A percentile compares a stretch with the other conserved stretches of the same genome.
Conservation (phyloP, 2,113 vertebrate genomes). For the Rhombomys opimus region DNA sequence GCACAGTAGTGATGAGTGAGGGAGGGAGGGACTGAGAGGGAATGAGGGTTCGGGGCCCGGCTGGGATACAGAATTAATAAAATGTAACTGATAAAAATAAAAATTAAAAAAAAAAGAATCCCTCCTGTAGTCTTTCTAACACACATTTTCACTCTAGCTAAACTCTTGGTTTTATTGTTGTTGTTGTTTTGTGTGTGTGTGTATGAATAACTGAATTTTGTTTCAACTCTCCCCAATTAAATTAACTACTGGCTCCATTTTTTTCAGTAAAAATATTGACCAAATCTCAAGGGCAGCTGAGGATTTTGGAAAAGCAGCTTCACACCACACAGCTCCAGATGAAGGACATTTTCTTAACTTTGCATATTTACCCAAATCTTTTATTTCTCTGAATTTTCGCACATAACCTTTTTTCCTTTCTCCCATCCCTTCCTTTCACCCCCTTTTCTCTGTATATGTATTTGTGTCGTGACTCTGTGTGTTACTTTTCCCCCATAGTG, state of each 20-base stretch:
- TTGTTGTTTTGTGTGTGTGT: too few relatives aligned
- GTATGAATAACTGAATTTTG: constrained; percentile 56
- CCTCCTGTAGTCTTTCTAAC: not conserved
- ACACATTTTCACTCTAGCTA: constrained; percentile 11
- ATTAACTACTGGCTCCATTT: constrained; percentile 60
- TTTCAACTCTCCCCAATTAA: constrained; percentile 74
- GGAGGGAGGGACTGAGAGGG: too few relatives aligned
- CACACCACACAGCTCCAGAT: not conserved
- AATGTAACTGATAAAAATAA: too few relatives aligned
- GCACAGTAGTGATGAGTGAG: too few relatives aligned
- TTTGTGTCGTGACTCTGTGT: not conserved
- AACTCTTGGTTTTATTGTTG: not conserved
- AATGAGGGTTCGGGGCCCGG: too few relatives aligned
- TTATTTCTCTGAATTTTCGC: not conserved
- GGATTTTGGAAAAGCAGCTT: constrained; percentile 57
- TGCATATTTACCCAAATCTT: not conserved
- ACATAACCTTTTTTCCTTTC: not conserved
- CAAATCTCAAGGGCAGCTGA: constrained; percentile 46
- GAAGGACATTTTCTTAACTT: not conserved
- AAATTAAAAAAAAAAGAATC: too few relatives aligned
- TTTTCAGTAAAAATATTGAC: constrained; percentile 68
- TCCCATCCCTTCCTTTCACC: not conserved
- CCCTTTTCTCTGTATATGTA: too few relatives aligned
- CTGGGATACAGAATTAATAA: too few relatives aligned
- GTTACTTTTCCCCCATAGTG: constrained; percentile 40